phyloP scores from a whole-genome alignment of 2,797 vertebrate genomes.

The Ptychobarbus kaznakovi region DNA sequence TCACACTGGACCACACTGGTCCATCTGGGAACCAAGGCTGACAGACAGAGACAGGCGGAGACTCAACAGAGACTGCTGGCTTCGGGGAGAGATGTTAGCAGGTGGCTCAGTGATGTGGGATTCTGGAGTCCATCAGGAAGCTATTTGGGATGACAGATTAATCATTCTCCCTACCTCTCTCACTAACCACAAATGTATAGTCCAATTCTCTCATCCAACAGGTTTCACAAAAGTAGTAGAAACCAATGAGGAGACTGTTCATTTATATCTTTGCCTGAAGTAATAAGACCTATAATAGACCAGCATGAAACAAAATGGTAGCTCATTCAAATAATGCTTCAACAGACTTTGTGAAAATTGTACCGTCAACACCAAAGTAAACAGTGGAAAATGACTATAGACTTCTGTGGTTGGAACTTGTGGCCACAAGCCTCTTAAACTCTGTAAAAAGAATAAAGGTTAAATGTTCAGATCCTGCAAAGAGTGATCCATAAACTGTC shows the following conservation, averaged over 20 bases:
- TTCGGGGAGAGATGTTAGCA: conserved; percentile 38
- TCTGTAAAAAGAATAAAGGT: conserved; percentile 6
- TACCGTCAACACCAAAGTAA: conserved; percentile 25
- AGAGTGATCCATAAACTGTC: not conserved
- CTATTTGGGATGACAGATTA: conserved; percentile 24
- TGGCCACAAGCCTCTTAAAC: not conserved
- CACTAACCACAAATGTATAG: not conserved
- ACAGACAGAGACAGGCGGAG: conserved; percentile 4
- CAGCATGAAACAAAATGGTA: conserved; percentile 4
- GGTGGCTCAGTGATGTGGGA: conserved; percentile 58
- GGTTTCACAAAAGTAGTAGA: conserved; percentile 8
- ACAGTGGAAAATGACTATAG: conserved; percentile 3
- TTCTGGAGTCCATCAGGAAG: conserved; percentile 43
- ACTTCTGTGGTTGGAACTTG: not conserved
- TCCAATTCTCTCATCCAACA: conserved; percentile 5
- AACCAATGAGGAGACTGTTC: conserved; percentile 3
- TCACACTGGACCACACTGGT: conserved; percentile 53
- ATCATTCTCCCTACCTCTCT: conserved; percentile 22
- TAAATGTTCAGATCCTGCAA: conserved; percentile 13
- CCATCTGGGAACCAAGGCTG: conserved; percentile 29
- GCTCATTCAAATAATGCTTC: not conserved
- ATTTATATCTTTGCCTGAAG: conserved; percentile 5
- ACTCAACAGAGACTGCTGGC: not conserved
- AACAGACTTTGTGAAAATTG: conserved; percentile 11
- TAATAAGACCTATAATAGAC: conserved; percentile 11